Evolutionary conservation across 2,888 invertebrate genomes (phyloP).

Genomic region (Mesorhabditis belari): DNA sequence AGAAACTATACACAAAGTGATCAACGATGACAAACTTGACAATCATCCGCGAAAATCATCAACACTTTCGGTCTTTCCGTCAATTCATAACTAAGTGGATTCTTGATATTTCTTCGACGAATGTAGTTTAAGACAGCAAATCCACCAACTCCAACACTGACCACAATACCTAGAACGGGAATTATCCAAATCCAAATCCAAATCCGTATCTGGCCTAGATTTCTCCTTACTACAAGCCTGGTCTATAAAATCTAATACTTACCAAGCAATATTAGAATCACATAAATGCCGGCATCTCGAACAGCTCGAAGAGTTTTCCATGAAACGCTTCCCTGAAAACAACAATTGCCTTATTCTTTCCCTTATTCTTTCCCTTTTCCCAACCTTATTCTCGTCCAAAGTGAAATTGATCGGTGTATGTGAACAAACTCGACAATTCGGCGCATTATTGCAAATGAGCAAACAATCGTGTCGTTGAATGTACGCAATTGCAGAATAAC

Average conservation of each 20-base stretch:
- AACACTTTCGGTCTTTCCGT: not conserved
- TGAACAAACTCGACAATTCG: slow-evolving; percentile 10
- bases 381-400: slow-evolving; percentile 17
- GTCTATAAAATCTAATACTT: too few relatives aligned
- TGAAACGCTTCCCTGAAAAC: not conserved
- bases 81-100: not conserved
- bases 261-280: not conserved
- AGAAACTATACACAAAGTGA: not conserved
- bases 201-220: too few relatives aligned
- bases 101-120: not conserved
- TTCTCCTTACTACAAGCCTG: not conserved
- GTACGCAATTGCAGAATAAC: slow-evolving; percentile 30
- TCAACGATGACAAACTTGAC: too few relatives aligned
- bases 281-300: not conserved
- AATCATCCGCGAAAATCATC: not conserved
- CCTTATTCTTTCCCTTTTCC: too few relatives aligned
- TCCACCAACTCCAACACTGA: not conserved
- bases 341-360: not conserved
- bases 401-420: slow-evolving; percentile 36
- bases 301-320: not conserved
- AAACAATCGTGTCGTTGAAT: slow-evolving; percentile 35
- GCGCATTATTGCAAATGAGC: slow-evolving; percentile 18
- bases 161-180: not conserved
- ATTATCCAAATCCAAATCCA: too few relatives aligned
- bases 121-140: not conserved